Percentiles rank a stretch among this genome's conserved stretches.
phyloP scores from a whole-genome alignment of 2,113 vertebrate genomes.

The Aptenodytes forsteri region DNA sequence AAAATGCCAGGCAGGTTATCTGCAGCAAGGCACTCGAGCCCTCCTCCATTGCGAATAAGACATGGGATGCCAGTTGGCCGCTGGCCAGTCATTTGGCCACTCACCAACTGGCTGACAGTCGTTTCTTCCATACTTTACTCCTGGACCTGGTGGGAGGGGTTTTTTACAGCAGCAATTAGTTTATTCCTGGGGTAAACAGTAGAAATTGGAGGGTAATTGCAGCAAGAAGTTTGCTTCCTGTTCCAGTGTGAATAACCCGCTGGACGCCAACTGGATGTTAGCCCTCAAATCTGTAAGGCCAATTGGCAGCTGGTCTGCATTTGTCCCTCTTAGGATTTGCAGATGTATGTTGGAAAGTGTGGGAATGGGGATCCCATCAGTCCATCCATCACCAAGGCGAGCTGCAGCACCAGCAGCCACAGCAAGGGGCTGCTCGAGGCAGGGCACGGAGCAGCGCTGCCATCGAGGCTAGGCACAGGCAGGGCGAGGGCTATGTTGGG shows the following conservation, averaged over 20 bases:
- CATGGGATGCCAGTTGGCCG: conserved; percentile 37
- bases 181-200: conserved; percentile 72
- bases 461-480: not conserved
- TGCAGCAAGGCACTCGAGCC: not conserved
- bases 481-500: not conserved
- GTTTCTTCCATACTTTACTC: conserved; percentile 44
- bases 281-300: conserved; percentile 9
- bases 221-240: conserved; percentile 62
- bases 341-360: not conserved
- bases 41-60: not conserved
- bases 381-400: not conserved
- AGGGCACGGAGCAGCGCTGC: not conserved
- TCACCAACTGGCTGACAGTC: conserved; percentile 20
- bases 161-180: conserved; percentile 59
- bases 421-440: not conserved
- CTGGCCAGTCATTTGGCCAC: conserved; percentile 50
- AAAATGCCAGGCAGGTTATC: conserved; percentile 9
- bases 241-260: conserved; percentile 34
- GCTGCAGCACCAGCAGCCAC: not conserved
- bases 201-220: conserved; percentile 58
- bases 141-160: conserved; percentile 43
- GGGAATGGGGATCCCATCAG: not conserved
- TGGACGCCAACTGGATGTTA: conserved; percentile 58
- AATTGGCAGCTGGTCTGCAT: conserved; percentile 38
- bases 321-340: conserved; percentile 50